These are phyloP conservation scores for Papilio polytes DNA, from an alignment of 1,140 invertebrate species.

Conservation along the genomic window DNA sequence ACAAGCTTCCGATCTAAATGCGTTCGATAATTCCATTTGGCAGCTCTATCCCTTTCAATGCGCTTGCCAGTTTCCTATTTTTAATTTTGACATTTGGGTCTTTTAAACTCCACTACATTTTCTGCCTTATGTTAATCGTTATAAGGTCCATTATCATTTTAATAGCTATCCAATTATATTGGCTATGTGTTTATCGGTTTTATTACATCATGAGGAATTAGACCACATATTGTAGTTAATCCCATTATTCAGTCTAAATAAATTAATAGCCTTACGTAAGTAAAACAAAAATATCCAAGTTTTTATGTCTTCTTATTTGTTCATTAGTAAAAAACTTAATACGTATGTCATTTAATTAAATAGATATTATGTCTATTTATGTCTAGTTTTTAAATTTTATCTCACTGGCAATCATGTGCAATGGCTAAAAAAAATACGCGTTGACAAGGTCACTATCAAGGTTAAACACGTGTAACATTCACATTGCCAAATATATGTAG, in stretches of 20 bases:
- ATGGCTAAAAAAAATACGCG: background rate
- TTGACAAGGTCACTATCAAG: constrained; percentile 28
- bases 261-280: background rate
- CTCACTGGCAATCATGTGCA: background rate
- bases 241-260: background rate
- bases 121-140: background rate
- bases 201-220: constrained; percentile 22
- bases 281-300: background rate
- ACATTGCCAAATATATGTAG: background rate
- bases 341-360: too few relatives aligned
- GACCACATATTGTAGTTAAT: constrained; percentile 1
- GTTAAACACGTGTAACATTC: background rate
- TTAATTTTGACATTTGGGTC: constrained; percentile 53
- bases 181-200: background rate
- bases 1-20: constrained; percentile 33
- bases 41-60: constrained; percentile 38
- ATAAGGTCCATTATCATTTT: background rate
- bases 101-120: constrained; percentile 1
- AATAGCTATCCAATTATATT: background rate
- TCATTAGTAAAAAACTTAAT: background rate
- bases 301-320: background rate
- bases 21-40: constrained; percentile 44
- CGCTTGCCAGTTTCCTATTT: constrained; percentile 52
- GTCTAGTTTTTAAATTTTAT: background rate
- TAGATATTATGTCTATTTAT: background rate